These are phyloP conservation scores for Hydrophis major DNA, from an alignment of 2,797 vertebrate genomes.

Conservation along the genomic window DNA sequence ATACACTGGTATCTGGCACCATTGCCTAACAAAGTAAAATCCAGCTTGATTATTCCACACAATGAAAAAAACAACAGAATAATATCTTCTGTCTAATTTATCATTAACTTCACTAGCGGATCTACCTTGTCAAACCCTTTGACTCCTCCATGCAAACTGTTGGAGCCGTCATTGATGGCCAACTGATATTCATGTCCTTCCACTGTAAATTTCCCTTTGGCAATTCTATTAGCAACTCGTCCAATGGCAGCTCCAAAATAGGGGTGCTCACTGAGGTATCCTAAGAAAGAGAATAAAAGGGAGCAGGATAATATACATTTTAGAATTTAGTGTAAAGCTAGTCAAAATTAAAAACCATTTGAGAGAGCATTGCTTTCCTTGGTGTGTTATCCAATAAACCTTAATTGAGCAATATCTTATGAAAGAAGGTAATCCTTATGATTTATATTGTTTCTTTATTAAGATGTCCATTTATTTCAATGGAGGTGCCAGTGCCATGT, in stretches of 20 bases:
- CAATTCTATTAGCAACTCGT: conserved; percentile 90
- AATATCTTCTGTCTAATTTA: not conserved
- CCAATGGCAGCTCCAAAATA: conserved; percentile 88
- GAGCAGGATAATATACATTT: not conserved
- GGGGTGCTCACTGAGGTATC: conserved; percentile 82
- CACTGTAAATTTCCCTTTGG: conserved; percentile 77
- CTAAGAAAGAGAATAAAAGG: conserved; percentile 64
- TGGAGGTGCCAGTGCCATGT: not conserved
- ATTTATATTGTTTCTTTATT: too few relatives aligned
- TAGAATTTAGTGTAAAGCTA: not conserved
- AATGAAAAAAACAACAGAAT: not conserved
- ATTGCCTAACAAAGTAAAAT: not conserved
- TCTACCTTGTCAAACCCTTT: conserved; percentile 90
- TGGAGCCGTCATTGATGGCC: conserved; percentile 85
- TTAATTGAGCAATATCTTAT: not conserved
- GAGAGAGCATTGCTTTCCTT: not conserved
- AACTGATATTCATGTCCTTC: conserved; percentile 81
- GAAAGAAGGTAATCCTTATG: not conserved
- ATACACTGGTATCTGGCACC: not conserved
- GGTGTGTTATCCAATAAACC: not conserved
- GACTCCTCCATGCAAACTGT: conserved; percentile 88
- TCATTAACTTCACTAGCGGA: not conserved
- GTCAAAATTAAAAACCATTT: not conserved
- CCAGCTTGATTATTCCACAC: not conserved
- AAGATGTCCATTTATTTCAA: not conserved